phyloP scores from a whole-genome alignment of 2,888 invertebrate species.

The Campoplex capitator region DNA sequence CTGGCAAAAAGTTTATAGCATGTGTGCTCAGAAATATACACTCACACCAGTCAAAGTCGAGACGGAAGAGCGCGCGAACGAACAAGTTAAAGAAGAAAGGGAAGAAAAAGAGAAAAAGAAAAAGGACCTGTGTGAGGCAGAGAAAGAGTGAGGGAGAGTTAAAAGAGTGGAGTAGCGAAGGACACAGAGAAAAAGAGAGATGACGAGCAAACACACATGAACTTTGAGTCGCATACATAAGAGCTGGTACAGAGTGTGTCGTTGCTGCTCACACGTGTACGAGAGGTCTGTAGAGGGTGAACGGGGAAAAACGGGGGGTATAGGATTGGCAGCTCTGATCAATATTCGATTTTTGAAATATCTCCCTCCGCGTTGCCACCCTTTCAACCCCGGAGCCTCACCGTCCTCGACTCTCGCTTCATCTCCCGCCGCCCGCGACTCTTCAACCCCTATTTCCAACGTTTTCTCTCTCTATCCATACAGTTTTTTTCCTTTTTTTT shows the following conservation, averaged over 20 bases:
- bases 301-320: constrained; percentile 73
- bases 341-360: constrained; percentile 84
- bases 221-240: constrained; percentile 60
- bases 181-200: constrained; percentile 61
- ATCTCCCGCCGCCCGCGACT: constrained; percentile 63
- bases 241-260: constrained; percentile 31
- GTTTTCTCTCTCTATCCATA: constrained; percentile 47
- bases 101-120: background rate
- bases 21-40: constrained; percentile 54
- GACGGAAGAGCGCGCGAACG: constrained; percentile 50
- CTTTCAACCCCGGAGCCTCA: constrained; percentile 70
- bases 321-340: constrained; percentile 84
- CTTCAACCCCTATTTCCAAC: constrained; percentile 44
- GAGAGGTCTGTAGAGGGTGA: constrained; percentile 71
- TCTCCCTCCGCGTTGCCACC: constrained; percentile 76
- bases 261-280: constrained; percentile 59
- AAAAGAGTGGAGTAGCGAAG: constrained; percentile 20
- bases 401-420: constrained; percentile 68
- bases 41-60: constrained; percentile 39
- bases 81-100: constrained; percentile 16
- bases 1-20: constrained; percentile 65
- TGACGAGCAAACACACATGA: constrained; percentile 68
- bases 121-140: background rate
- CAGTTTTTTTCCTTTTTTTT: background rate
- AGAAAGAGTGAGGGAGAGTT: constrained; percentile 26